These are phyloP conservation scores for Pocillopora meandrina DNA, from an alignment of 92 coral and sea anemone species.

Conservation along the genomic window DNA sequence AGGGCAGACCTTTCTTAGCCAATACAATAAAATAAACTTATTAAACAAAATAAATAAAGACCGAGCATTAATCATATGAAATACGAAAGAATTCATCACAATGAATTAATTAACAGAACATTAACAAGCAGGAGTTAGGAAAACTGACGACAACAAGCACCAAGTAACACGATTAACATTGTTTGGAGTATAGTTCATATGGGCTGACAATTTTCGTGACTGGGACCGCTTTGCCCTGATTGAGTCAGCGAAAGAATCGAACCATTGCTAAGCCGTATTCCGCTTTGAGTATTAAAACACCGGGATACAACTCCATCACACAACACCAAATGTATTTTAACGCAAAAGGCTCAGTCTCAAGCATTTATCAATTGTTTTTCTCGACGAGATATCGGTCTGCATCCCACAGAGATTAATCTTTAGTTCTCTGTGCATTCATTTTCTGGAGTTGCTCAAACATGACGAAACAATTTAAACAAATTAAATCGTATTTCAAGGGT, in stretches of 20 bases:
- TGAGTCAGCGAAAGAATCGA: background rate
- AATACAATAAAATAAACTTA: too few relatives aligned
- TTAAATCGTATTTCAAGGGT: background rate
- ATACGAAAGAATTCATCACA: too few relatives aligned
- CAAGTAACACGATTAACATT: too few relatives aligned
- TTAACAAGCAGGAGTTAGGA: too few relatives aligned
- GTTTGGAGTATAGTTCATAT: too few relatives aligned
- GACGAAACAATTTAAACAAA: constrained; percentile 21
- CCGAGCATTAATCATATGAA: too few relatives aligned
- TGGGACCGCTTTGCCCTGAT: background rate
- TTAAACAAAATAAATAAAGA: too few relatives aligned
- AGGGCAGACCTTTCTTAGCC: too few relatives aligned
- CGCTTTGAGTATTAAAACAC: background rate
- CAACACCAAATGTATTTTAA: background rate
- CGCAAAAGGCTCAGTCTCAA: background rate
- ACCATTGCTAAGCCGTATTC: background rate
- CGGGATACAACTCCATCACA: constrained; percentile 19
- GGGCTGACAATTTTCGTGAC: background rate
- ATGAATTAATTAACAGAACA: too few relatives aligned
- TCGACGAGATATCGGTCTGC: constrained; percentile 1
- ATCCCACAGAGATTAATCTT: constrained; percentile 32
- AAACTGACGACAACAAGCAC: too few relatives aligned
- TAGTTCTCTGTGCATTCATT: background rate
- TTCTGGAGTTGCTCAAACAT: constrained; percentile 2
- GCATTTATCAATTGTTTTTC: constrained; percentile 11